A percentile compares a stretch with the other conserved stretches of the same genome.
phyloP scores from a whole-genome alignment of 2,113 vertebrate genomes.

The Coptodon rendalli region DNA sequence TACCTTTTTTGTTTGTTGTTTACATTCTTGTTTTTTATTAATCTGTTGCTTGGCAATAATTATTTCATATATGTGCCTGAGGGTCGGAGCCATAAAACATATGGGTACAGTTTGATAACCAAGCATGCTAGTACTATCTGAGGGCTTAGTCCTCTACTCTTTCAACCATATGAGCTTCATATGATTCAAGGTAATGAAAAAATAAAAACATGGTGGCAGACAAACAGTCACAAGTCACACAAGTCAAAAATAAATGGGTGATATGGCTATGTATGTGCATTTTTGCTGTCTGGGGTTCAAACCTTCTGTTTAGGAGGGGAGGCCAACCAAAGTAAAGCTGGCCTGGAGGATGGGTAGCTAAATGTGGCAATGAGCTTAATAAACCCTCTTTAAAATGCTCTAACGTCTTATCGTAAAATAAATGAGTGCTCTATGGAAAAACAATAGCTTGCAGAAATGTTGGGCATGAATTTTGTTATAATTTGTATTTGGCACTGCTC shows the following conservation, averaged over 20 bases:
- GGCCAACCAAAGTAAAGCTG: background rate
- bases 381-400: background rate
- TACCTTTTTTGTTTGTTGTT: background rate
- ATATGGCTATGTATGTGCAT: background rate
- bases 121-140: background rate
- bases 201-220: background rate
- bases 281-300: background rate
- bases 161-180: background rate
- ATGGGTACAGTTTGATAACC: background rate
- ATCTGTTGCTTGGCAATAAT: background rate
- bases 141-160: background rate
- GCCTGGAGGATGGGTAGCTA: background rate
- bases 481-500: background rate
- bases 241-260: background rate
- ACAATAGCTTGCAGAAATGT: background rate
- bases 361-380: background rate
- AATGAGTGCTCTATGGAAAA: background rate
- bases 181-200: background rate
- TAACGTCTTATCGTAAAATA: background rate
- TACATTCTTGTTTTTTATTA: background rate
- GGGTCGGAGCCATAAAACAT: background rate
- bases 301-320: background rate
- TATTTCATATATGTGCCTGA: background rate
- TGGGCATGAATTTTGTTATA: background rate
- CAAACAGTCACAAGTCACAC: background rate